Conservation (phyloP, 2,113 vertebrate genomes). For the Phyllostomus discolor region DNA sequence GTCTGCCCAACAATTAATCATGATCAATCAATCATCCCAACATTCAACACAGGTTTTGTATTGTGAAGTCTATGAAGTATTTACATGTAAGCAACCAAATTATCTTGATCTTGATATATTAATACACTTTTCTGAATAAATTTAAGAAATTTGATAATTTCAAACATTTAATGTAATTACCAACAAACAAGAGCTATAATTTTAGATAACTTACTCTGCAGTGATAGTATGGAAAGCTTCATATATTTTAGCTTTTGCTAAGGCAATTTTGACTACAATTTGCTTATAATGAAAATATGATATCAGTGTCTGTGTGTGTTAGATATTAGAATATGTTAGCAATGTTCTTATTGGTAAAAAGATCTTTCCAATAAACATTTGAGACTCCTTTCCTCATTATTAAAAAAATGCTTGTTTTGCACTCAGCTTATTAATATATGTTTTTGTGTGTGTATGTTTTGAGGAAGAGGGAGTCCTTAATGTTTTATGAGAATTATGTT, state of each 20-base stretch:
- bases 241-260: background rate
- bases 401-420: slow-evolving; percentile 21
- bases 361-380: background rate
- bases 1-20: background rate
- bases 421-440: background rate
- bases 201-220: background rate
- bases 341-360: background rate
- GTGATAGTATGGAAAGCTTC: background rate
- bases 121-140: slow-evolving; percentile 9
- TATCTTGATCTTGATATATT: background rate
- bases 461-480: background rate
- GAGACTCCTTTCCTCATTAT: background rate
- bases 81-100: slow-evolving; percentile 8
- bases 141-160: background rate
- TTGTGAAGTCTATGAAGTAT: background rate
- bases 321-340: background rate
- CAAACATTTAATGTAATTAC: background rate
- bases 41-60: slow-evolving; percentile 13
- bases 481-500: slow-evolving; percentile 29
- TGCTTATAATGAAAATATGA: background rate
- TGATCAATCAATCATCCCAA: background rate
- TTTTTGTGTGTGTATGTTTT: background rate
- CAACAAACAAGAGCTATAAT: background rate
- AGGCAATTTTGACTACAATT: background rate
- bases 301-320: background rate